Evolutionary conservation across 2,797 vertebrate genomes (phyloP).

Genomic region (Squalus acanthias): DNA sequence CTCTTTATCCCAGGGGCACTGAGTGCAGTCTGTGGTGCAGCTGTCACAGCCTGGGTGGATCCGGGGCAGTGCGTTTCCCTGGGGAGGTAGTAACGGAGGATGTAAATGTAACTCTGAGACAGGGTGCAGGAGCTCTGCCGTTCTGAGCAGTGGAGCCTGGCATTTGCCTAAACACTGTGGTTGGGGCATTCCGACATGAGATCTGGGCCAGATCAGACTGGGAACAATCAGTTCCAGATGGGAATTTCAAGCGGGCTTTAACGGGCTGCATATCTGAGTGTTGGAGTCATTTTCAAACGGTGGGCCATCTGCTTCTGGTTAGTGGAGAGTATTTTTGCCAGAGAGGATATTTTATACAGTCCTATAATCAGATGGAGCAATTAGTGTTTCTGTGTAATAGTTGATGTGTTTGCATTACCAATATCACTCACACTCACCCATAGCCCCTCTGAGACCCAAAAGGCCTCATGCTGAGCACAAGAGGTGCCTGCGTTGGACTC

Average conservation of each 20-base stretch:
- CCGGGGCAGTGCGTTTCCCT: background rate
- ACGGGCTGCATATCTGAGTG: conserved; percentile 28
- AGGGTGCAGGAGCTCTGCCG: background rate
- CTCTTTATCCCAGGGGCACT: background rate
- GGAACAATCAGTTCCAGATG: conserved; percentile 28
- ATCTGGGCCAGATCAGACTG: background rate
- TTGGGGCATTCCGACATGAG: background rate
- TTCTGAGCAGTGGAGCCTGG: background rate
- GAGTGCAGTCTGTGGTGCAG: background rate
- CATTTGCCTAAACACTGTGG: background rate
- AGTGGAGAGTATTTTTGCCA: conserved; percentile 12
- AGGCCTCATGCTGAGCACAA: background rate
- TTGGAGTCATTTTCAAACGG: conserved; percentile 28
- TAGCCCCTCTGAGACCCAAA: background rate
- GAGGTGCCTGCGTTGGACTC: background rate
- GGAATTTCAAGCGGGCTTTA: conserved; percentile 1
- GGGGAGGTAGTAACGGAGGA: background rate
- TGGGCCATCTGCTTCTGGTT: conserved; percentile 22
- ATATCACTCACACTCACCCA: background rate
- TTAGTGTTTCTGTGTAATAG: conserved; percentile 28
- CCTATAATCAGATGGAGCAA: conserved; percentile 25
- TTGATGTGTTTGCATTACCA: conserved; percentile 29
- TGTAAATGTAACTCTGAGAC: background rate
- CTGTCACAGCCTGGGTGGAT: background rate
- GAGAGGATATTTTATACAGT: conserved; percentile 34